Base-by-base conservation (phyloP, 1,140 invertebrate genomes). In the Hyposmocoma kahamanoa region DNA sequence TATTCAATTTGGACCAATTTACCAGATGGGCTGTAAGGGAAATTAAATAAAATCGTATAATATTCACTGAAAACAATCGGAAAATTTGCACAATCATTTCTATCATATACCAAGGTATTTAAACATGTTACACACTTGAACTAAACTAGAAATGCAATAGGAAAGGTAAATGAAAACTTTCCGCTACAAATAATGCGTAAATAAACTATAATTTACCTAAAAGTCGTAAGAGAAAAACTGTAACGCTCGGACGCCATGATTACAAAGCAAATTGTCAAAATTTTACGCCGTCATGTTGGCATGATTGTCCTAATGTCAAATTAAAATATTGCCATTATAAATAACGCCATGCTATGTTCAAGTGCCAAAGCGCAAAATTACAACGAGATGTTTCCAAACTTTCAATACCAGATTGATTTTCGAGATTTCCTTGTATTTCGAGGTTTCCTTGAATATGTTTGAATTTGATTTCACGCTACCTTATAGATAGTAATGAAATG, bases 1-100 rank as follows among this genome's bases (percentile, higher is more conserved):
- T 99, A 99, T 90, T 99, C 98, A 76, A 99, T 98, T 88, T 99
- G 98, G 19, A 99, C 98, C 50, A 99, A 90, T 88, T 99, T 99
- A 58, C 98, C 98, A 18, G 98, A 99, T 9, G 98, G 98, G 82
- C 98, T 99, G 81, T 41, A 91, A 90, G 62, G 43, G 48, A 72
- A 55, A 39, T 13, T 21, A 8, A 36, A 13, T 46, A 13, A 24
- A 26, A 26, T 26, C 11, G 24, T 26, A 26, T 11, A 26, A 6
- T 26, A 26, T 5, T 6, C 24, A 26, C 5, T 26, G 24, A 6
- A 26, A 26, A 26, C 5, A 26, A 26, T 11, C 24, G 5, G 24
- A 5, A 6, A 26, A 26, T 5, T 26, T 26, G 11, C 5, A 26
- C 11, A 26, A 26, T 26, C 24, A 6, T 26, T 26, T 26, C 24